Conservation (phyloP, 2,113 vertebrate genomes). For the Scomber colias region DNA sequence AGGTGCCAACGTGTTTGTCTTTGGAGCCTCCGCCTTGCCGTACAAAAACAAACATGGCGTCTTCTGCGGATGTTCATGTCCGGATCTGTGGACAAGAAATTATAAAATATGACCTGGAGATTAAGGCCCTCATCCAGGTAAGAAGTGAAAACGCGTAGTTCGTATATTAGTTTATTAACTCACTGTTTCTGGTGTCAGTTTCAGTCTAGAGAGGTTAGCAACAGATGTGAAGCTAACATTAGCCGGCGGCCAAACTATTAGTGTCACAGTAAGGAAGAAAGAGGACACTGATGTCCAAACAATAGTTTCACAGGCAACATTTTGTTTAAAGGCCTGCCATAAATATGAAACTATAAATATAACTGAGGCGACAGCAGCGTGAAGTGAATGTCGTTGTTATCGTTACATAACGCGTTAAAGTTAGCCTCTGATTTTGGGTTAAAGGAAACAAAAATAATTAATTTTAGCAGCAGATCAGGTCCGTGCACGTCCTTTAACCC, state of each 20-base stretch:
- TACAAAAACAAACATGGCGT: constrained; percentile 89
- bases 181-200: background rate
- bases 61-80: constrained; percentile 83
- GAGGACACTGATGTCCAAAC: background rate
- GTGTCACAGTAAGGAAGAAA: too few species aligned
- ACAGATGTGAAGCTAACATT: background rate
- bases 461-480: too few species aligned
- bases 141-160: background rate
- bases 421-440: too few species aligned
- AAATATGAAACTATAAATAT: too few species aligned
- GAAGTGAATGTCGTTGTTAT: too few species aligned
- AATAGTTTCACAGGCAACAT: too few species aligned
- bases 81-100: constrained; percentile 93
- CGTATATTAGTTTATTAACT: background rate
- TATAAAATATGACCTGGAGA: constrained; percentile 92
- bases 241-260: too few species aligned
- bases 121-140: constrained; percentile 95
- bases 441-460: too few species aligned
- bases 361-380: too few species aligned
- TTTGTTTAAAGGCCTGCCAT: too few species aligned
- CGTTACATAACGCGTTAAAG: too few species aligned
- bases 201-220: background rate
- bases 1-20: background rate
- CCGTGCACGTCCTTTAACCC: too few species aligned
- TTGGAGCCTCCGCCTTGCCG: constrained; percentile 64